Evolutionary conservation across 2,797 vertebrate species (phyloP).

Genomic region (Lagodon rhomboides): DNA sequence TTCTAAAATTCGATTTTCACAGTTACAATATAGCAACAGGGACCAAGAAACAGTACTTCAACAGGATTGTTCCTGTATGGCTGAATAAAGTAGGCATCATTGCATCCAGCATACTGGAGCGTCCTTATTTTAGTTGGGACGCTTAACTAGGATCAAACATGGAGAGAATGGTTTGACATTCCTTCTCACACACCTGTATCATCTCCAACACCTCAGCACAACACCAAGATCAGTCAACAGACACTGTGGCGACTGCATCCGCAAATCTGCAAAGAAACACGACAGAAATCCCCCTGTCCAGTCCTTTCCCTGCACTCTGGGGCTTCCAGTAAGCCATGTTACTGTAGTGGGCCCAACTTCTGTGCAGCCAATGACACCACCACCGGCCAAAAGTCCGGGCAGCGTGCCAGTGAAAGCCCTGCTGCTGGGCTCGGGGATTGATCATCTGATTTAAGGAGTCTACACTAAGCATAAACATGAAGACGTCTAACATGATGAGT

Average conservation of each 20-base stretch:
- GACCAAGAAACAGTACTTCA: not conserved
- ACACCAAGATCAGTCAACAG: not conserved
- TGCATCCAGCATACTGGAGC: not conserved
- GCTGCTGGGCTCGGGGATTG: slow-evolving; percentile 58
- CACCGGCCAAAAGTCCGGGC: slow-evolving; percentile 63
- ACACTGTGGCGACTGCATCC: not conserved
- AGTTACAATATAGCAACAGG: not conserved
- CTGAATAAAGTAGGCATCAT: not conserved
- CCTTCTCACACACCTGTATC: not conserved
- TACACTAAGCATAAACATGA: slow-evolving; percentile 67
- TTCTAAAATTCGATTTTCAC: not conserved
- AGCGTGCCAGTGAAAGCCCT: slow-evolving; percentile 60
- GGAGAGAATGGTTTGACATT: not conserved
- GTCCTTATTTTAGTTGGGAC: not conserved
- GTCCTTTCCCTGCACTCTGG: slow-evolving; percentile 20
- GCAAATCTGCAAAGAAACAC: slow-evolving; percentile 7
- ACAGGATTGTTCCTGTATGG: not conserved
- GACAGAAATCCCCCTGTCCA: not conserved
- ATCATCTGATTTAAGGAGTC: slow-evolving; percentile 72
- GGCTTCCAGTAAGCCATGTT: slow-evolving; percentile 39
- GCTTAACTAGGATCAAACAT: too few species aligned
- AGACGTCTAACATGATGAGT: slow-evolving; percentile 71
- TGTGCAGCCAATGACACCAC: slow-evolving; percentile 66
- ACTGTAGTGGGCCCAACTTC: slow-evolving; percentile 47
- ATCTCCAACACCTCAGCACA: not conserved